A percentile compares a stretch with the other conserved stretches of the same genome.
phyloP scores from a whole-genome alignment of 2,888 invertebrate genomes.

The Mythimna ferrago region DNA sequence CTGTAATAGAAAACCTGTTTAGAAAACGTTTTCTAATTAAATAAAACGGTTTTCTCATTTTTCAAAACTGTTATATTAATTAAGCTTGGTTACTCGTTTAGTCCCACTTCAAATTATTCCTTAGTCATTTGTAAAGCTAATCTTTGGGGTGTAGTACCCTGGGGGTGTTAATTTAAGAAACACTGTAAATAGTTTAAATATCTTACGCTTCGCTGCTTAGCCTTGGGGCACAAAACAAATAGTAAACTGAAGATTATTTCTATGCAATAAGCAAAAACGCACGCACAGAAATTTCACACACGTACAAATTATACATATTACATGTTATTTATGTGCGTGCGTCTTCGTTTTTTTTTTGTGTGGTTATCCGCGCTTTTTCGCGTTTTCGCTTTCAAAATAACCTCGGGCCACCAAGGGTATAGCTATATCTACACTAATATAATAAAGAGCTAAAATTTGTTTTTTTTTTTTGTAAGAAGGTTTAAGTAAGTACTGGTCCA shows the following conservation, averaged over 20 bases:
- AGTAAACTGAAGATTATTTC: slow-evolving; percentile 1
- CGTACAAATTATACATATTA: no score
- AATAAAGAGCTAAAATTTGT: no score
- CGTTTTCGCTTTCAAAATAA: no score
- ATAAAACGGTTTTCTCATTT: slow-evolving; percentile 38
- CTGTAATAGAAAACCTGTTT: background rate
- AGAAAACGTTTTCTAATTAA: slow-evolving; percentile 10
- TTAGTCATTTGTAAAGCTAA: slow-evolving; percentile 51
- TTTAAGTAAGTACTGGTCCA: no score
- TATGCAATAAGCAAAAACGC: rapidly evolving
- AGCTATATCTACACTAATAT: no score
- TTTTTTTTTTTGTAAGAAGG: no score
- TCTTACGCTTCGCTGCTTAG: slow-evolving; percentile 12
- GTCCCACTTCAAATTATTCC: slow-evolving; percentile 46
- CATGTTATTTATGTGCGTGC: no score
- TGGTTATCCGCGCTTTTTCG: no score
- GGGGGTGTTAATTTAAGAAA: slow-evolving; percentile 49
- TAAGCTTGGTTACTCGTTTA: slow-evolving; percentile 19
- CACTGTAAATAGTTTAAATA: slow-evolving; percentile 46
- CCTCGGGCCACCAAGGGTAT: no score
- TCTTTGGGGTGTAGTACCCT: slow-evolving; percentile 40
- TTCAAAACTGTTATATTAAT: slow-evolving; percentile 33
- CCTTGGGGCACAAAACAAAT: background rate
- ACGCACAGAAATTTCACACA: no score
- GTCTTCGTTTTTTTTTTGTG: no score